Evolutionary conservation across 1,140 invertebrate genomes (phyloP).

Genomic region (Atopsyche davidsoni): DNA sequence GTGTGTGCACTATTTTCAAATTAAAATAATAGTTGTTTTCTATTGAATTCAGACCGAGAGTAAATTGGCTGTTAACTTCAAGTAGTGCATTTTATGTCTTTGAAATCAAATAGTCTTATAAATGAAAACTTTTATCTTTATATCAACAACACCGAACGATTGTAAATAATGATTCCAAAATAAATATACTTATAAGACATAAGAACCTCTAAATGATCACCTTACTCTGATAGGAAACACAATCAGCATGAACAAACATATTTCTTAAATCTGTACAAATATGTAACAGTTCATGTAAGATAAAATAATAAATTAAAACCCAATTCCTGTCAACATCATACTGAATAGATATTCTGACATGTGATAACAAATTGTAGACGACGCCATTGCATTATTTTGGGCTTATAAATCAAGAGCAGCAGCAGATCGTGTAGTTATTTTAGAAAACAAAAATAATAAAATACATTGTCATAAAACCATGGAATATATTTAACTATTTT

Average conservation of each 20-base stretch:
- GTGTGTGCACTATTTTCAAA: too few relatives aligned
- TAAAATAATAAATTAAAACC: conserved; percentile 4
- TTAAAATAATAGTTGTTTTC: too few relatives aligned
- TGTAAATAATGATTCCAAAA: conserved; percentile 2
- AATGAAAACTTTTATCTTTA: conserved; percentile 6
- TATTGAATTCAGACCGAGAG: too few relatives aligned
- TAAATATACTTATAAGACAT: conserved; percentile 6
- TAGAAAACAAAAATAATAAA: too few relatives aligned
- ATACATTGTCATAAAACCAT: too few relatives aligned
- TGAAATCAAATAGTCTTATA: too few relatives aligned
- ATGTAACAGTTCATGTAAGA: background rate
- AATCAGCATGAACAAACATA: conserved; percentile 9
- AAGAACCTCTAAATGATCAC: background rate
- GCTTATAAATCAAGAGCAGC: background rate
- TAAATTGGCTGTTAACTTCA: too few relatives aligned
- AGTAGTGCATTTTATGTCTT: too few relatives aligned
- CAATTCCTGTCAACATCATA: background rate
- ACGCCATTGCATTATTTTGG: conserved; percentile 3
- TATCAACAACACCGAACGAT: conserved; percentile 3
- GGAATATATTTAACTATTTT: too few relatives aligned
- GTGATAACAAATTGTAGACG: conserved; percentile 1
- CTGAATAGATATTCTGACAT: background rate
- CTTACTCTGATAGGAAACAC: conserved; percentile 1
- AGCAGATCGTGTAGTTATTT: background rate
- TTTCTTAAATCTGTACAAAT: conserved; percentile 1